Base-by-base conservation (phyloP, 2,113 vertebrate genomes). In the Pomatorhinus ruficollis region DNA sequence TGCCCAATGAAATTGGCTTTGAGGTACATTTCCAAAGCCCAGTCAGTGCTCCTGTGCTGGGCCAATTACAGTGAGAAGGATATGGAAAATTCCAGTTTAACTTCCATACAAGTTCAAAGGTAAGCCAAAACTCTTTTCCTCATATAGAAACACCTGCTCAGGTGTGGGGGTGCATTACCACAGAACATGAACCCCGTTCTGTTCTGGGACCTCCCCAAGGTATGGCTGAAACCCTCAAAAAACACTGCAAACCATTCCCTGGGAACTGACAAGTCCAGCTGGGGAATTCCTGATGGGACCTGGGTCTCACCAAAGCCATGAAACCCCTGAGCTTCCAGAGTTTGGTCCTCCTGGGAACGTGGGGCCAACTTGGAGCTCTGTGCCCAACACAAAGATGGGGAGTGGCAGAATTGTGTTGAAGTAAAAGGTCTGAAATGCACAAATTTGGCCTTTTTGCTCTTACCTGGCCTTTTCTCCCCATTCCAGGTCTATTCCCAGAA, bases 401-500 rank as follows among this genome's bases (percentile, higher is more conserved):
- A 0, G 22, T 50, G 54, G 39, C 11, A 33, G 42, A 21, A 2
- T 3, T 28, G 24, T 24, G 42, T 14, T 70, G 61, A 65, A 69
- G 24, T 6, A 24, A 60, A 94, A 49, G 22, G 9, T 22, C 35
- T 59, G 63, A 54, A 72, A 52, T 23, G 31, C 7, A 49, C 44
- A 17, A 15, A 23, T 40, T 22, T n/a, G 22, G 2, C 11, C 4
- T 8, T 70, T 80, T 86, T 81, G 23, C 25, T 31, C 57, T 83
- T 27, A 11, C 25, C n/a, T 57, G 81, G 7, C 5, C 11, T 0
- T 57, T 70, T 12, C 10, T 54, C 11, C 70, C 8, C 23, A 12
- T 66, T 35, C 39, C 84, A 98, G 97, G 92, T 97, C 35, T 97
- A 96, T 37, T 71, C 94, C 60, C 92, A 95, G 81, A 90, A 84